Percentiles rank a stretch among this genome's conserved stretches.
Evolutionary conservation across 2,113 vertebrate genomes (phyloP).

Genomic region (Chrysemys picta): DNA sequence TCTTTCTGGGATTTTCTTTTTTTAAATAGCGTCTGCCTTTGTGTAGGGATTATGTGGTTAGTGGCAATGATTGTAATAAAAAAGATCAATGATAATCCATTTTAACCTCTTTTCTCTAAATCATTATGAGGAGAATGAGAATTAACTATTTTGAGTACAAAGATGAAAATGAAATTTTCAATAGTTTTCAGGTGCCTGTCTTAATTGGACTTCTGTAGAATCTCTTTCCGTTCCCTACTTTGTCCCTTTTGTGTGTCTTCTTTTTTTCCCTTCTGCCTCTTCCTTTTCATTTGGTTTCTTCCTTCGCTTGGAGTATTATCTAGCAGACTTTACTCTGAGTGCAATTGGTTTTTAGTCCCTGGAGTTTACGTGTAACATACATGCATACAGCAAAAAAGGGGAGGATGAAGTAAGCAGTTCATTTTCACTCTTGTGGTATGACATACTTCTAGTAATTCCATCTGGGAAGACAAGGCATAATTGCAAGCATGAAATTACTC

Average conservation of each 20-base stretch:
- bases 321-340: neutral
- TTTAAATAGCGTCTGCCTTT: slow-evolving; percentile 34
- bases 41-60: neutral
- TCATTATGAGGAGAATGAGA: neutral
- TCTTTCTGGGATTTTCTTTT: neutral
- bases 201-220: neutral
- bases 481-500: slow-evolving; percentile 53
- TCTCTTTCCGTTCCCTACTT: neutral
- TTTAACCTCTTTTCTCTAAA: neutral
- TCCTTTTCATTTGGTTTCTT: neutral
- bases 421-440: slow-evolving; percentile 38
- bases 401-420: slow-evolving; percentile 38
- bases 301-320: neutral
- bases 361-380: neutral
- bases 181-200: neutral
- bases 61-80: slow-evolving; percentile 23
- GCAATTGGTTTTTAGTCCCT: neutral
- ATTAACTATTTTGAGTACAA: neutral
- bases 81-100: neutral
- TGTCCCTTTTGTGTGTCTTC: neutral
- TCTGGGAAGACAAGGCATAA: slow-evolving; percentile 52
- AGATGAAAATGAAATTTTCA: slow-evolving; percentile 11
- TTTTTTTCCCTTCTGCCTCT: neutral
- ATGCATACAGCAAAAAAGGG: neutral
- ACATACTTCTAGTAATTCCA: slow-evolving; percentile 16